These are phyloP conservation scores for Diabrotica balteata DNA, from an alignment of 2,888 invertebrate species.

Conservation along the genomic window DNA sequence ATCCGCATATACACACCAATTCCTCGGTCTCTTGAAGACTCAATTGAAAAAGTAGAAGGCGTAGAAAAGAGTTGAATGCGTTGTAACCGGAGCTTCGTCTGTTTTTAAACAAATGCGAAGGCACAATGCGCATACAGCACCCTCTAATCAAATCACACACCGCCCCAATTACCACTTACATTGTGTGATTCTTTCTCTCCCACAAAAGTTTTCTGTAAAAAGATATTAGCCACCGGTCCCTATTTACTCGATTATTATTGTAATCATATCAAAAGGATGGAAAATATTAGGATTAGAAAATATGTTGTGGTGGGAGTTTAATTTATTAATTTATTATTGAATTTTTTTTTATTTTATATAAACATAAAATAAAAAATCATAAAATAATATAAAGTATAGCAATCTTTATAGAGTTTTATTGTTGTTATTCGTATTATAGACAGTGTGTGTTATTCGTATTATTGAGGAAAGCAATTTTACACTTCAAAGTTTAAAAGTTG, in stretches of 20 bases:
- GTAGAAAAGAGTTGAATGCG: slow-evolving; percentile 34
- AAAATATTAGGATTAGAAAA: slow-evolving; percentile 11
- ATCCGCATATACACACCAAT: slow-evolving; percentile 1
- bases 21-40: slow-evolving; percentile 12
- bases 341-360: not conserved
- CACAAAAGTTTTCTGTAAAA: slow-evolving; percentile 19
- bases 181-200: slow-evolving; percentile 30
- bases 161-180: slow-evolving; percentile 41
- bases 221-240: slow-evolving; percentile 22
- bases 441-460: too few species aligned
- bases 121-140: slow-evolving; percentile 42
- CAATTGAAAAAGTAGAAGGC: slow-evolving; percentile 22
- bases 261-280: slow-evolving; percentile 4
- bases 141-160: slow-evolving; percentile 44
- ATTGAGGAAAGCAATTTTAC: too few species aligned
- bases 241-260: slow-evolving; percentile 8
- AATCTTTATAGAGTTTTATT: too few species aligned
- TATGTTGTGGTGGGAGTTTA: not conserved
- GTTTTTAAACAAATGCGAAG: slow-evolving; percentile 44
- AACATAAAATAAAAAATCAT: too few species aligned
- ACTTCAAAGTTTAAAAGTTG: too few species aligned
- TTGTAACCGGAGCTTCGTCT: slow-evolving; percentile 40
- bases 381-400: too few species aligned
- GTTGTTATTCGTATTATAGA: too few species aligned
- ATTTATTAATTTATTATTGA: not conserved